Evolutionary conservation across 2,797 vertebrate species (phyloP), one percentile per base, ranked within the genome.

Genomic region (Loris lydekkerianus): DNA sequence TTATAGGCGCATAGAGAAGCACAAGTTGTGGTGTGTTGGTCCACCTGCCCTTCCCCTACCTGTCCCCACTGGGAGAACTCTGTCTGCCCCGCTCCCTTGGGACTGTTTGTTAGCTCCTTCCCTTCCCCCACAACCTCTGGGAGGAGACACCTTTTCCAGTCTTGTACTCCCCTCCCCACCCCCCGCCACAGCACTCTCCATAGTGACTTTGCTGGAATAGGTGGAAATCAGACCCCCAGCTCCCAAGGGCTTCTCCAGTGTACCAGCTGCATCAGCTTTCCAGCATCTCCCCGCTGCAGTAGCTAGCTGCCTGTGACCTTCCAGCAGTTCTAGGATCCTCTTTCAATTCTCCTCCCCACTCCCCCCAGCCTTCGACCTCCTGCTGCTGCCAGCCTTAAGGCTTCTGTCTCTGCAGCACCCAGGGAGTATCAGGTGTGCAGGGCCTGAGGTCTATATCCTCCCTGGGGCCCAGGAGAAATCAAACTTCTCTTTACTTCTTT

Each of bases 291-390:
- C 13, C 13, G 11, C 73, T n/a, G 70, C 1, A 0, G 76, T 43
- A 70, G 85, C 88, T 40, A 34, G 70, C 88, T 63, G 92, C 92
- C 67, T 8, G 9, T 90, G 97, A 97, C 97, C 97, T 98, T 97
- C 95, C 92, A 46, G 89, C 72, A 37, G 72, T 23, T n/a, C 58
- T 29, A 29, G 92, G 95, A 97, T 97, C 91, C 80, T 89, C 95
- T 97, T 97, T 96, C 97, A 94, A 27, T 63, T 78, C 73, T 85
- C 77, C 72, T 40, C 17, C 58, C 25, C 3, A 0, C n/a, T 27
- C 10, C 29, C 37, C 60, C 5, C 61, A 81, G 43, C 65, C 40
- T 76, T 53, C 5, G 27, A 2, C 82, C 65, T 80, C 70, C 31
- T 3, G 21, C n/a, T 43, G 69, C 25, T n/a, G 73, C 14, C 31